Conservation (phyloP, 2,797 vertebrate species). For the Hipposideros larvatus region DNA sequence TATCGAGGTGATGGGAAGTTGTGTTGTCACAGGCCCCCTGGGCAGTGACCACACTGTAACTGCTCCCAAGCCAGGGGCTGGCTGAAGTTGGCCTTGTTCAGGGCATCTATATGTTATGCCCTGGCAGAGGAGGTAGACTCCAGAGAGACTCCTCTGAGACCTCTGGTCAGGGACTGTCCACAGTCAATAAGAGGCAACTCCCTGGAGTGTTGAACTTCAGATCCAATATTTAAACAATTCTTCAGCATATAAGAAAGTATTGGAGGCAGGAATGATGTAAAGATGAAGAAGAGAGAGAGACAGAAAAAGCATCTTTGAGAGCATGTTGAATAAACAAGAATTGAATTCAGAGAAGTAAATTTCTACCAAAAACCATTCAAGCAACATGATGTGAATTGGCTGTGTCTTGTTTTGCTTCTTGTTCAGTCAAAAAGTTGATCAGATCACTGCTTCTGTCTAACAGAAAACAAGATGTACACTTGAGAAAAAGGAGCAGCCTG, state of each 20-base stretch:
- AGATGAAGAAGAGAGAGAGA: not conserved
- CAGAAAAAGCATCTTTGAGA: not conserved
- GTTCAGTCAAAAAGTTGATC: constrained; percentile 70
- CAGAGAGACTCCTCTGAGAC: not conserved
- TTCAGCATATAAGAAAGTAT: not conserved
- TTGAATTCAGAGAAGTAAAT: constrained; percentile 53
- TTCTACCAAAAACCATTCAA: constrained; percentile 33
- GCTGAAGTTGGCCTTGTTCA: not conserved
- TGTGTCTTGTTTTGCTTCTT: constrained; percentile 64
- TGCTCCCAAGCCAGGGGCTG: not conserved
- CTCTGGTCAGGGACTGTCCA: not conserved
- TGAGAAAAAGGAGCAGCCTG: constrained; percentile 69
- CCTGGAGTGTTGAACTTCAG: not conserved
- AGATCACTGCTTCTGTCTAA: constrained; percentile 75
- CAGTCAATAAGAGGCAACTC: not conserved
- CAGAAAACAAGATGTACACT: constrained; percentile 67
- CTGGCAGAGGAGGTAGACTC: not conserved
- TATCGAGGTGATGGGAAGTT: not conserved
- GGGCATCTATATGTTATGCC: no score
- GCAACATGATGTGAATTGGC: constrained; percentile 65
- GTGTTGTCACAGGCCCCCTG: not conserved
- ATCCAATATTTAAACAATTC: not conserved
- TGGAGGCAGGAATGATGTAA: not conserved
- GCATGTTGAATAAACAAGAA: constrained; percentile 50
- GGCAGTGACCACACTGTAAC: not conserved